These are phyloP conservation scores for Amphipyra berbera DNA, from an alignment of 2,888 invertebrate genomes.

Conservation along the genomic window DNA sequence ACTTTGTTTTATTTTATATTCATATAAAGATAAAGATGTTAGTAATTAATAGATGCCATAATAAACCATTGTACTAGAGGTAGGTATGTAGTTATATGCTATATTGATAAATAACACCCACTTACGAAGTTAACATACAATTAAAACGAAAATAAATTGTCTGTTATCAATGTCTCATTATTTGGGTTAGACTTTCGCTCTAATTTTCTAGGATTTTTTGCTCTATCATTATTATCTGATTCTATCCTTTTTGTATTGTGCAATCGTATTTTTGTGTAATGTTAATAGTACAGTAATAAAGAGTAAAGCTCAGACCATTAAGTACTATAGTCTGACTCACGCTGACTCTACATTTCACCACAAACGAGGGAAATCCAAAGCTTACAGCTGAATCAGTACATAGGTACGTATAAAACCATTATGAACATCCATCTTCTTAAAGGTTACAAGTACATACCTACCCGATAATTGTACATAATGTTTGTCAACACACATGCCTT, in stretches of 20 bases:
- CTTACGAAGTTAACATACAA: not conserved
- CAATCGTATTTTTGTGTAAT: no score
- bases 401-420: conserved; percentile 8
- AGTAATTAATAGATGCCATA: no score
- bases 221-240: no score
- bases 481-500: conserved; percentile 26
- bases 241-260: no score
- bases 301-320: no score
- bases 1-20: no score
- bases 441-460: conserved; percentile 27
- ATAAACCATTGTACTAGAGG: no score
- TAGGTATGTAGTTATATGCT: no score
- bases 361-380: conserved; percentile 1
- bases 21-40: no score
- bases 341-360: conserved; percentile 10
- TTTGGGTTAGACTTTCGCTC: conserved; percentile 7
- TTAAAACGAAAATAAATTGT: not conserved
- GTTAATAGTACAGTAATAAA: no score
- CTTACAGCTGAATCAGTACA: conserved; percentile 4
- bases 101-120: not conserved
- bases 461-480: conserved; percentile 7
- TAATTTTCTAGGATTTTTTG: not conserved
- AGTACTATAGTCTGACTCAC: not conserved
- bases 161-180: conserved; percentile 7
- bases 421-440: conserved; percentile 24